phyloP scores from a whole-genome alignment of 2,797 vertebrate species.

The Sebastes kiyomatsui region DNA sequence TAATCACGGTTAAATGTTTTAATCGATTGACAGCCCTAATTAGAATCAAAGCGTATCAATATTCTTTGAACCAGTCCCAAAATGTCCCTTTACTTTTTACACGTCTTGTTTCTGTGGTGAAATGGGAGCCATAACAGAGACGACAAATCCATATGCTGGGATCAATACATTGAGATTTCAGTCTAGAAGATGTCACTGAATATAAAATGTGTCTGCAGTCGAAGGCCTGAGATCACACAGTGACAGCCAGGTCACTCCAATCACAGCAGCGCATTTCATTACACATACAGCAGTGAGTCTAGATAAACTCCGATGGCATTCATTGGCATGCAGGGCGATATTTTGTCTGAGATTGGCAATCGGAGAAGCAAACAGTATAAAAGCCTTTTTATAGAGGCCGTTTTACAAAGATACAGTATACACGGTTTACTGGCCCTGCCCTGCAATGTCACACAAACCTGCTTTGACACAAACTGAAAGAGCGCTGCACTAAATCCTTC shows the following conservation, averaged over 20 bases:
- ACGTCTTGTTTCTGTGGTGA: background rate
- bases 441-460: constrained; percentile 60
- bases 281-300: background rate
- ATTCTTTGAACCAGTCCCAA: background rate
- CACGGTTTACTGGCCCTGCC: constrained; percentile 16
- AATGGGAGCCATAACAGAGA: background rate
- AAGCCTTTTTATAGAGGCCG: constrained; percentile 27
- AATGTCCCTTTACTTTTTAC: background rate
- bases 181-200: background rate
- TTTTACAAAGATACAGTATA: constrained; percentile 34
- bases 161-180: constrained; percentile 24
- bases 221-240: background rate
- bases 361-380: constrained; percentile 14
- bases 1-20: too few relatives aligned
- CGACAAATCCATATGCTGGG: background rate
- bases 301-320: constrained; percentile 2
- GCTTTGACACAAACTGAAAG: constrained; percentile 59
- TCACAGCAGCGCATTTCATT: constrained; percentile 3
- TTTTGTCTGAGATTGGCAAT: constrained; percentile 12
- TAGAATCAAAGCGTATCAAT: background rate
- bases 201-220: background rate
- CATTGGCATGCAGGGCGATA: background rate
- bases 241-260: constrained; percentile 4
- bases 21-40: too few relatives aligned
- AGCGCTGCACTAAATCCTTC: constrained; percentile 44